Evolutionary conservation across 2,797 vertebrate genomes (phyloP).

Genomic region (Lagodon rhomboides): DNA sequence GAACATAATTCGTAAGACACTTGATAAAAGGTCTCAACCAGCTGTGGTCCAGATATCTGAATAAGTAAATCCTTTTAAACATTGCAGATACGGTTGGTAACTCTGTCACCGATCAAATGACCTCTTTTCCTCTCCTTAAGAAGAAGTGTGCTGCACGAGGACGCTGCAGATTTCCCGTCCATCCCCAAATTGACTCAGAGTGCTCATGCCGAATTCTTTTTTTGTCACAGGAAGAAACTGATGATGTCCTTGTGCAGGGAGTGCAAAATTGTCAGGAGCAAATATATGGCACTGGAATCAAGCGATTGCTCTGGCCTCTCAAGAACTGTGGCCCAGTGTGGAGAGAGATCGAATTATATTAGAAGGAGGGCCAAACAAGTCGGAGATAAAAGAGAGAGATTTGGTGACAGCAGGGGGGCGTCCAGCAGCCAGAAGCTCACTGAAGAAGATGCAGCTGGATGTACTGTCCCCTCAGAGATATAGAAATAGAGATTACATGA

Average conservation of each 20-base stretch:
- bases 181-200: not conserved
- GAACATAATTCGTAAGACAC: not conserved
- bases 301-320: conserved; percentile 23
- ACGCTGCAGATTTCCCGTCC: not conserved
- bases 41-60: not conserved
- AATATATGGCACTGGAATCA: conserved; percentile 30
- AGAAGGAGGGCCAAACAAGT: conserved; percentile 43
- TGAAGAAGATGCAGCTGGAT: conserved; percentile 46
- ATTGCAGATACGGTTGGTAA: not conserved
- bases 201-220: not conserved
- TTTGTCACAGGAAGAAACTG: conserved; percentile 4
- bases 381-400: conserved; percentile 37
- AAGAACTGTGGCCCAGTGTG: conserved; percentile 13
- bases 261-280: conserved; percentile 16
- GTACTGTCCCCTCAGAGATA: not conserved
- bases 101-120: not conserved
- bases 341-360: conserved; percentile 30
- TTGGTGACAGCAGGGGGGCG: conserved; percentile 16
- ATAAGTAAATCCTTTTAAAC: not conserved
- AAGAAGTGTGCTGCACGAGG: not conserved
- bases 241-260: conserved; percentile 37
- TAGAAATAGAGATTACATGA: too few relatives aligned
- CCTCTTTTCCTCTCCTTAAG: not conserved
- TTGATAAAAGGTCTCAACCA: not conserved
- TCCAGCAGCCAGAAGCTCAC: conserved; percentile 32